Evolutionary conservation across 2,113 vertebrate genomes (phyloP).

Genomic region (Mungos mungo): DNA sequence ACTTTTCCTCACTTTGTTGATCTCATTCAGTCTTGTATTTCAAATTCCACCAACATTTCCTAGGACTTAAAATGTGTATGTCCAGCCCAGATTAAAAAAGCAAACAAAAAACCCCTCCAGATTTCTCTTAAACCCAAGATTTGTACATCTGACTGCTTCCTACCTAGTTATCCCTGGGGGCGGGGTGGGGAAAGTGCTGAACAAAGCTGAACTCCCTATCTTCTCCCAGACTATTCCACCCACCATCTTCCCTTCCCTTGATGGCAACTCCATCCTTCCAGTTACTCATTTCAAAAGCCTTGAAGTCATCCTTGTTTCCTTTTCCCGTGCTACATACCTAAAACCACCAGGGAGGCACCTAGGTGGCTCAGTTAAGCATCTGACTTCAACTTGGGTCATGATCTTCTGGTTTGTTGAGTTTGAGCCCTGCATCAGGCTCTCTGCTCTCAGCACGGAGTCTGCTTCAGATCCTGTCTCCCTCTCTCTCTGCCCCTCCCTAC

Average conservation of each 20-base stretch:
- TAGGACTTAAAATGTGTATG: conserved; percentile 22
- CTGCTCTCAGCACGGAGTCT: too few relatives aligned
- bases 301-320: not conserved
- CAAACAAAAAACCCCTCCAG: not conserved
- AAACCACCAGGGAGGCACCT: not conserved
- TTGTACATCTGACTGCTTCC: not conserved
- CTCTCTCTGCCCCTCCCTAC: too few relatives aligned
- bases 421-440: too few relatives aligned
- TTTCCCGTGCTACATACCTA: not conserved
- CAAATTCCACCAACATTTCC: not conserved
- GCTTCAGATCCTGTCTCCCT: too few relatives aligned
- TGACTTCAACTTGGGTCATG: too few relatives aligned
- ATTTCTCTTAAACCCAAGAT: not conserved
- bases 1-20: not conserved
- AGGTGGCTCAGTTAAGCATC: too few relatives aligned
- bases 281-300: not conserved
- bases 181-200: not conserved
- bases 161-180: not conserved
- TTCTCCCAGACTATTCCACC: not conserved
- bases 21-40: not conserved
- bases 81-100: not conserved
- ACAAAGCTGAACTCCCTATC: not conserved
- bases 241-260: not conserved
- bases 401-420: too few relatives aligned
- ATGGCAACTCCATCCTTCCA: not conserved